A percentile compares a stretch with the other conserved stretches of the same genome.
phyloP scores from a whole-genome alignment of 2,797 vertebrate species.

The Agapornis canus region DNA sequence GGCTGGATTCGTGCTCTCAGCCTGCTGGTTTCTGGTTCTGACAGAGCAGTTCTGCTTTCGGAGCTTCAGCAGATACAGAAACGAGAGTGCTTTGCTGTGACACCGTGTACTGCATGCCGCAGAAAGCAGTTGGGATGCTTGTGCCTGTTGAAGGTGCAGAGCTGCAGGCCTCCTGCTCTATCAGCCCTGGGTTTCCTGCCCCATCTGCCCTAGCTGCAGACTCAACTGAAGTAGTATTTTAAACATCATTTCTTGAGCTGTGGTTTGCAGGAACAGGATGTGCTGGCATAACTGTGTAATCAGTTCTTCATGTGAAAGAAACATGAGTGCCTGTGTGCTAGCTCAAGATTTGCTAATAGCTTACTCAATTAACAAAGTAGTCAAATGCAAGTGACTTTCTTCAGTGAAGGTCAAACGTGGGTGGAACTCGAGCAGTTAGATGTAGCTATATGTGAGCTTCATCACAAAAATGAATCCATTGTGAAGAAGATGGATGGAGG shows the following conservation, averaged over 20 bases:
- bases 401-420: background rate
- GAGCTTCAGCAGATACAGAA: background rate
- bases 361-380: background rate
- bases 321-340: background rate
- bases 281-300: conserved; percentile 39
- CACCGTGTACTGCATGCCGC: background rate
- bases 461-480: conserved; percentile 61
- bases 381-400: background rate
- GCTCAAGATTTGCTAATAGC: background rate
- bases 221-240: conserved; percentile 31
- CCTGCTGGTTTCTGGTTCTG: background rate
- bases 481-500: conserved; percentile 60
- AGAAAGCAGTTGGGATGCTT: background rate
- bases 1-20: background rate
- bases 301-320: conserved; percentile 27
- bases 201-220: background rate
- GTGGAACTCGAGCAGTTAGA: background rate
- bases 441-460: background rate
- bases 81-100: background rate
- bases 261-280: conserved; percentile 48
- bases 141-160: background rate
- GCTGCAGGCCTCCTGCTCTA: background rate
- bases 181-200: background rate
- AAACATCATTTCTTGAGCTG: conserved; percentile 13
- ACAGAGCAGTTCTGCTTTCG: background rate